Evolutionary conservation across 2,888 invertebrate genomes (phyloP).

Genomic region (Clivina fossor): DNA sequence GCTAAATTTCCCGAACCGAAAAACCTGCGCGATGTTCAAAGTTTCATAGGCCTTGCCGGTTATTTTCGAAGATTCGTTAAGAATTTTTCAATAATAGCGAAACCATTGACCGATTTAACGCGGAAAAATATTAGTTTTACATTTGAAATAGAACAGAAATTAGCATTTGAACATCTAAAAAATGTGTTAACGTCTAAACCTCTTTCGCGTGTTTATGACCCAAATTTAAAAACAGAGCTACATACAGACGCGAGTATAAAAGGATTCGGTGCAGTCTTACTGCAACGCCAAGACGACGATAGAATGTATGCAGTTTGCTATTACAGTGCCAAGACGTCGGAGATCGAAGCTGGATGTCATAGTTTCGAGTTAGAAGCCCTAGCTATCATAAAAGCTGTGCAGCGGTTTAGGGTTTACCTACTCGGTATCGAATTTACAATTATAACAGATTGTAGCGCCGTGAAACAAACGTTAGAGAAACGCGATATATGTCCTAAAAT

Average conservation of each 20-base stretch:
- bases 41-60: conserved; percentile 4
- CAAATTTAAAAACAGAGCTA: conserved; percentile 30
- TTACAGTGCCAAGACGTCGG: conserved; percentile 7
- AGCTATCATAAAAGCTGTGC: conserved; percentile 17
- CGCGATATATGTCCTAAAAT: too few species aligned
- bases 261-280: conserved; percentile 36
- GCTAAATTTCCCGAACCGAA: conserved; percentile 10
- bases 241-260: conserved; percentile 36
- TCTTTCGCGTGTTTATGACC: conserved; percentile 1
- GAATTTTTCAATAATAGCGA: background rate
- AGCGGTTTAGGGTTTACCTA: too few species aligned
- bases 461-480: too few species aligned
- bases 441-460: too few species aligned
- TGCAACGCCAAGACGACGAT: conserved; percentile 33
- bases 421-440: too few species aligned
- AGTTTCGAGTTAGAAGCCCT: conserved; percentile 14
- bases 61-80: conserved; percentile 12
- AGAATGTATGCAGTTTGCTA: conserved; percentile 29
- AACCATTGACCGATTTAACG: conserved; percentile 9
- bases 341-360: conserved; percentile 13
- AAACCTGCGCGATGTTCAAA: conserved; percentile 2
- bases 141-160: background rate
- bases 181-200: background rate
- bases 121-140: background rate
- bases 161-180: background rate